Conservation (phyloP, 2,797 vertebrate species). For the Pseudochromis fuscus region DNA sequence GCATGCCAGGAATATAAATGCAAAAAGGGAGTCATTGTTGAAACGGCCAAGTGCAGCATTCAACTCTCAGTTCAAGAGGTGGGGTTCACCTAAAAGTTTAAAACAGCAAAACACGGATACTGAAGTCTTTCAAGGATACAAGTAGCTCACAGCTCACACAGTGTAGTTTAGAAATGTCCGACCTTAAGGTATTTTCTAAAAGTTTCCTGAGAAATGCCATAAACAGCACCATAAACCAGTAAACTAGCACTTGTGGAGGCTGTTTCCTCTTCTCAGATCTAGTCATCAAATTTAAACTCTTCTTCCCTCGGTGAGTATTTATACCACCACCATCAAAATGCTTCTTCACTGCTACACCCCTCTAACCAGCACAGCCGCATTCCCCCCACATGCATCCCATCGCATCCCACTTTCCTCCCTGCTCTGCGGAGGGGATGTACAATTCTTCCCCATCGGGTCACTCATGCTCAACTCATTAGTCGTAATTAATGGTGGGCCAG, state of each 20-base stretch:
- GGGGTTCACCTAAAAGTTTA: conserved; percentile 55
- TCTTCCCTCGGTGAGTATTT: conserved; percentile 45
- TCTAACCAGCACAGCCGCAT: conserved; percentile 43
- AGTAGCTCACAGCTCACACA: conserved; percentile 19
- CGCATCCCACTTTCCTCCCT: conserved; percentile 30
- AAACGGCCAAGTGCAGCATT: conserved; percentile 55
- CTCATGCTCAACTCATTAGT: conserved; percentile 75
- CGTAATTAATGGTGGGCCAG: conserved; percentile 73
- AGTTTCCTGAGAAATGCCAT: conserved; percentile 19
- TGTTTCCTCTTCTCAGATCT: conserved; percentile 15
- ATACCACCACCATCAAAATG: conserved; percentile 54
- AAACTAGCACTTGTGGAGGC: conserved; percentile 4
- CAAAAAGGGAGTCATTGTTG: conserved; percentile 77
- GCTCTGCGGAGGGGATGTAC: conserved; percentile 17
- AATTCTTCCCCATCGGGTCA: conserved; percentile 58
- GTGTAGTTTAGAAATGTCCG: conserved; percentile 20
- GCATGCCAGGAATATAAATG: conserved; percentile 67
- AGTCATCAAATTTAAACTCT: conserved; percentile 28
- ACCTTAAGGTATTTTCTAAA: conserved; percentile 25
- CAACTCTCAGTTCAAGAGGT: conserved; percentile 46
- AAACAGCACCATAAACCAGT: conserved; percentile 10
- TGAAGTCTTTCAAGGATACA: conserved; percentile 52
- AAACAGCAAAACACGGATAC: conserved; percentile 52
- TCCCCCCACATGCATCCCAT: conserved; percentile 39
- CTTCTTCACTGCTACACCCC: conserved; percentile 29